Percentiles rank a stretch among this genome's conserved stretches.
Evolutionary conservation across 2,113 vertebrate species (phyloP).

Genomic region (Neomonachus schauinslandi): DNA sequence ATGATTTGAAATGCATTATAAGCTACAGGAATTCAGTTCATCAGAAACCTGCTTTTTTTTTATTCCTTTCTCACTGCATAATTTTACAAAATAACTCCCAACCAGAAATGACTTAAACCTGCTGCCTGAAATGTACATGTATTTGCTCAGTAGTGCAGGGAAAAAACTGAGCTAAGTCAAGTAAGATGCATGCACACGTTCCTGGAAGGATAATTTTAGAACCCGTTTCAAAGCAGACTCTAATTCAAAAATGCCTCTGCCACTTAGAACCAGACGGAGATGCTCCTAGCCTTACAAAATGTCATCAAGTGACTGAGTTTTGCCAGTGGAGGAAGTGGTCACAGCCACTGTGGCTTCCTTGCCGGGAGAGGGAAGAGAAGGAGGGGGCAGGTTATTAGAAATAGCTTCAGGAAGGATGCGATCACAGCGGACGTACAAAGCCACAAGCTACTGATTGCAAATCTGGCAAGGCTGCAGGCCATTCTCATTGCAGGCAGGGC

Average conservation of each 20-base stretch:
- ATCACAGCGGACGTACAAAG: neutral
- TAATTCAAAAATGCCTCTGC: neutral
- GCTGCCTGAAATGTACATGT: constrained; percentile 52
- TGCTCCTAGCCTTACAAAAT: constrained; percentile 42
- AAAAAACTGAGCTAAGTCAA: constrained; percentile 42
- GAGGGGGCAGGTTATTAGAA: constrained; percentile 16
- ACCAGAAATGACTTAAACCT: constrained; percentile 54
- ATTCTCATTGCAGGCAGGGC: constrained; percentile 94
- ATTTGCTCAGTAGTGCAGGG: neutral
- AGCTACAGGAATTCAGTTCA: constrained; percentile 69
- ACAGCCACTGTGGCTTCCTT: neutral
- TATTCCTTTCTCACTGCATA: neutral
- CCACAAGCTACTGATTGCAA: constrained; percentile 84
- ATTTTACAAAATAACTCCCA: constrained; percentile 67
- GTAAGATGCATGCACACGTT: neutral
- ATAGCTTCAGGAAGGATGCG: neutral
- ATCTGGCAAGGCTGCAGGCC: constrained; percentile 93
- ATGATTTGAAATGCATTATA: constrained; percentile 68
- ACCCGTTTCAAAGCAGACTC: neutral
- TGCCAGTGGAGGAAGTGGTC: neutral
- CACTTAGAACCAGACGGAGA: neutral
- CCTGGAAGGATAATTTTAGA: constrained; percentile 52
- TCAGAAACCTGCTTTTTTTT: constrained; percentile 57
- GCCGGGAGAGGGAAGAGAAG: neutral
- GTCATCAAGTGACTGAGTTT: constrained; percentile 39